These are phyloP conservation scores for Sesia apiformis DNA, from an alignment of 2,888 invertebrate genomes.

Conservation along the genomic window DNA sequence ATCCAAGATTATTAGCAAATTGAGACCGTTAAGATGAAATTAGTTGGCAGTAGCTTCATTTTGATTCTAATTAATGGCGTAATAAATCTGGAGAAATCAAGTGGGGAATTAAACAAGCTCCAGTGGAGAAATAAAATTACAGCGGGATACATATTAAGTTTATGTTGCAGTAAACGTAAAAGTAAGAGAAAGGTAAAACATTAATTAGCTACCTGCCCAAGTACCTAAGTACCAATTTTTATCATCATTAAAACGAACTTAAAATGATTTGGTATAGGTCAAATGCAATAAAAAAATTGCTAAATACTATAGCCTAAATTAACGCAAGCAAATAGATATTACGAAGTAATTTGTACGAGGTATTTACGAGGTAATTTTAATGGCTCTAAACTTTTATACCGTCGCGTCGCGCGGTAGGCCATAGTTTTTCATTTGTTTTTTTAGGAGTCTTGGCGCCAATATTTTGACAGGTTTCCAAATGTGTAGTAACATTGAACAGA, in stretches of 20 bases:
- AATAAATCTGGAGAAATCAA: conserved; percentile 50
- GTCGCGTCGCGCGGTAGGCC: neutral
- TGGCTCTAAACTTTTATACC: no score
- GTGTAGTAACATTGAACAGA: conserved; percentile 38
- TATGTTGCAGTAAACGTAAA: no score
- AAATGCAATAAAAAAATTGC: no score
- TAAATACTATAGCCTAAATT: no score
- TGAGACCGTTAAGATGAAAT: conserved; percentile 54
- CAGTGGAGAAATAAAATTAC: conserved; percentile 18
- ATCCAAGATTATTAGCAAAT: conserved; percentile 53
- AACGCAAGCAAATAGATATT: no score
- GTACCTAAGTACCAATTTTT: no score
- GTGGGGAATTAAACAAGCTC: conserved; percentile 39
- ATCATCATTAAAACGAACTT: no score
- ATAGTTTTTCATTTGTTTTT: conserved; percentile 14
- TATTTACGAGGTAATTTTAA: no score
- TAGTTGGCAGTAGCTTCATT: conserved; percentile 40
- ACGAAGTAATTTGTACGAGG: no score
- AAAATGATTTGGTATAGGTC: no score
- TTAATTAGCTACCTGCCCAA: no score
- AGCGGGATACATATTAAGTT: neutral
- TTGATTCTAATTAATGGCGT: conserved; percentile 40
- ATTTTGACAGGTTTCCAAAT: conserved; percentile 43
- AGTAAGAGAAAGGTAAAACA: no score
- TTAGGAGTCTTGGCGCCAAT: conserved; percentile 40